Evolutionary conservation across 2,888 invertebrate species (phyloP).

Genomic region (Ectropis crepuscularia): DNA sequence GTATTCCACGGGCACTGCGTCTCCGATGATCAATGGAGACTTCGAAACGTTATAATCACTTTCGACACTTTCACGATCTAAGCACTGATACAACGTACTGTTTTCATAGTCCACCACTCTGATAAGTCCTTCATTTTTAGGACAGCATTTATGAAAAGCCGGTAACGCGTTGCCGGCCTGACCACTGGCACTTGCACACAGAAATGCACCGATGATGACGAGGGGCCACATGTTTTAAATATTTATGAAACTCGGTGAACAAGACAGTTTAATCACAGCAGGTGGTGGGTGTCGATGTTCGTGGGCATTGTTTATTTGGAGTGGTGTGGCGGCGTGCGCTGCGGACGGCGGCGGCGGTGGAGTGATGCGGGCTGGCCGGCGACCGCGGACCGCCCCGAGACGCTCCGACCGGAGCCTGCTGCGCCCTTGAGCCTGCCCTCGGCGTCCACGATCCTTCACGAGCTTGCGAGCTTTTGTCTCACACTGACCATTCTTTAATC

Average conservation of each 20-base stretch:
- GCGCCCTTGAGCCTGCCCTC: slow-evolving; percentile 62
- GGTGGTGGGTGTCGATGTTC: slow-evolving; percentile 67
- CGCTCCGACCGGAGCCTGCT: slow-evolving; percentile 66
- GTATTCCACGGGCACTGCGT: slow-evolving; percentile 53
- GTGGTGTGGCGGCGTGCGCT: slow-evolving; percentile 57
- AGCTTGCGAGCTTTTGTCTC: slow-evolving; percentile 32
- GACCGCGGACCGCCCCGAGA: slow-evolving; percentile 43
- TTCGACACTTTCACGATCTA: slow-evolving; percentile 53
- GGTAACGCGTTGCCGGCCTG: slow-evolving; percentile 47
- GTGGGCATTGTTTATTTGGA: slow-evolving; percentile 66
- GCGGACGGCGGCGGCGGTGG: slow-evolving; percentile 58
- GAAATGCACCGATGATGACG: slow-evolving; percentile 55
- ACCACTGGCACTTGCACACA: slow-evolving; percentile 48
- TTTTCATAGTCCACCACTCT: slow-evolving; percentile 55
- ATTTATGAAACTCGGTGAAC: slow-evolving; percentile 39
- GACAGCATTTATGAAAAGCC: slow-evolving; percentile 75
- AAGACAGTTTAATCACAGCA: slow-evolving; percentile 60
- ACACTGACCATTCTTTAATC: not conserved
- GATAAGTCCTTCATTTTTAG: slow-evolving; percentile 60
- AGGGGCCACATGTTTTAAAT: slow-evolving; percentile 61
- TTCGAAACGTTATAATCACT: slow-evolving; percentile 54
- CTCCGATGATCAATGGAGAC: slow-evolving; percentile 60
- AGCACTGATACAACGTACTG: slow-evolving; percentile 59
- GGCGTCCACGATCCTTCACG: slow-evolving; percentile 7
- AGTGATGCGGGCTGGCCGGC: slow-evolving; percentile 51